Percentiles rank a stretch among this genome's conserved stretches.
phyloP scores from a whole-genome alignment of 2,888 invertebrate genomes.

The Parelbella ahira region DNA sequence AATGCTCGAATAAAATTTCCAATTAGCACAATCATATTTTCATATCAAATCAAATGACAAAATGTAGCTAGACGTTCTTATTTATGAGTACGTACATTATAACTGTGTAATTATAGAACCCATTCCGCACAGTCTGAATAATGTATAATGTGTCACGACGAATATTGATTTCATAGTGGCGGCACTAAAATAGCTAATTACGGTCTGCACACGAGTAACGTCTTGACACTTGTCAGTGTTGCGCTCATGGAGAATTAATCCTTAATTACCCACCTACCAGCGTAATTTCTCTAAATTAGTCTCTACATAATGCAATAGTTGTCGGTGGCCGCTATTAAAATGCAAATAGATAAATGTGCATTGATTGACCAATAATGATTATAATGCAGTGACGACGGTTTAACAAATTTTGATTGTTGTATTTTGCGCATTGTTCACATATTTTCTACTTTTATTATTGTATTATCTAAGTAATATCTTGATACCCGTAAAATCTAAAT shows the following conservation, averaged over 20 bases:
- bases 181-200: constrained; percentile 18
- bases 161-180: constrained; percentile 7
- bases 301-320: constrained; percentile 22
- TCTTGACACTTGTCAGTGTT: constrained; percentile 22
- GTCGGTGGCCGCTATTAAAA: constrained; percentile 19
- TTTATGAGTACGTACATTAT: too few species aligned
- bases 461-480: too few species aligned
- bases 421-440: too few species aligned
- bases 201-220: constrained; percentile 7
- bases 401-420: too few species aligned
- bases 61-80: too few species aligned
- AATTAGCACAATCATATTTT: too few species aligned
- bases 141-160: neutral
- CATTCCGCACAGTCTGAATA: neutral
- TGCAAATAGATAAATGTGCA: constrained; percentile 20
- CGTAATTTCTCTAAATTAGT: constrained; percentile 22
- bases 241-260: constrained; percentile 24
- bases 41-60: too few species aligned
- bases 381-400: too few species aligned
- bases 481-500: too few species aligned
- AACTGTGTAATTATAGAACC: neutral
- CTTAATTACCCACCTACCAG: constrained; percentile 15
- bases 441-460: too few species aligned
- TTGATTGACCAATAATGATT: constrained; percentile 19
- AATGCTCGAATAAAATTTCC: too few species aligned